Base-by-base conservation (phyloP, 2,888 invertebrate species). In the Shargacucullia verbasci region DNA sequence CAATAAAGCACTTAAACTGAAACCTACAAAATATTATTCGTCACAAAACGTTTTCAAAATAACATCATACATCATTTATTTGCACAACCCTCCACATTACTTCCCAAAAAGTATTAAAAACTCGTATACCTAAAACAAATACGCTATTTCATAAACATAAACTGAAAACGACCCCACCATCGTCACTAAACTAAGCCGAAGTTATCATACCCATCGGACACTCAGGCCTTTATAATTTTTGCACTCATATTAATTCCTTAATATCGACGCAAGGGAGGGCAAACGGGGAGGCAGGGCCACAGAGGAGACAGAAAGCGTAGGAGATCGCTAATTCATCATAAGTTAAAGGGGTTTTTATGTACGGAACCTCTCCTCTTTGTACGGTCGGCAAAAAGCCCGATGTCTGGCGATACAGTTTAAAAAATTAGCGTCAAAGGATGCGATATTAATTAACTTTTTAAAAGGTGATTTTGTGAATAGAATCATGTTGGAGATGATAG, bases 301-400 rank as follows among this genome's bases (percentile, higher is more conserved):
- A 91, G 91, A 92, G 90, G 92, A 92, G 92, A 93, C 91, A 92
- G 92, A 91, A 91, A 92, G 87, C 92, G 91, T 89, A 92, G 91
- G 90, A 93, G 92, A 93, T 93, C 92, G 94, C 94, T 94, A 94
- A 94, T 94, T 93, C 94, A 94, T 94, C 94, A 94, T 94, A 94
- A 94, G 93, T 94, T 94, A 93, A 94, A 94, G 94, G 94, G 94
- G 92, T 93, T 93, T 92, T 93, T 94, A 93, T 90, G 91, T 90
- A 88, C 88, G 79, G 76, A 84, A 85, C 84, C 82, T 82, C 81
- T 65, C 81, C 86, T 83, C 87, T 84, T 89, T 90, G 90, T 91
- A 90, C 83, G 80, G 86, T 82, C 64, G 68, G 87, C 88, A 91
- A 92, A 92, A 90, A 92, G 89, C 73, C 49, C 45, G 71, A 73